A percentile compares a stretch with the other conserved stretches of the same genome.
Conservation (phyloP, 2,113 vertebrate species). For the Aegypius monachus region DNA sequence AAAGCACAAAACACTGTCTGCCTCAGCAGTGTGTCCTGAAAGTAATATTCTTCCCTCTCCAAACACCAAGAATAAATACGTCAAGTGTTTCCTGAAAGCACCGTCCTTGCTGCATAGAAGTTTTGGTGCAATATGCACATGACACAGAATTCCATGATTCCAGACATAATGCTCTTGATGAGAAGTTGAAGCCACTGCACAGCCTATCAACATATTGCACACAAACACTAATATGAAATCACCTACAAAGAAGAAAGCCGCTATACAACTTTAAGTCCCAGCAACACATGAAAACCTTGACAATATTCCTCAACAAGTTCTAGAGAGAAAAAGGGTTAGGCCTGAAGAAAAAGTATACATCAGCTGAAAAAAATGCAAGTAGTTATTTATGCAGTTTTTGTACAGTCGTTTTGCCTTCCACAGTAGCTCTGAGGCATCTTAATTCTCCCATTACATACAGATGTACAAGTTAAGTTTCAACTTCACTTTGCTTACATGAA, state of each 20-base stretch:
- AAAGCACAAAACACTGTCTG: not conserved
- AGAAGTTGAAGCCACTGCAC: not conserved
- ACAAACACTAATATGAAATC: not conserved
- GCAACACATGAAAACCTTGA: not conserved
- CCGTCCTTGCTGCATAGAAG: not conserved
- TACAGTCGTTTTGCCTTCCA: not conserved
- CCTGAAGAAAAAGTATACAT: not conserved
- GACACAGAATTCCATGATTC: not conserved
- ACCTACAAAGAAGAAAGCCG: not conserved
- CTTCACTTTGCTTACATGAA: not conserved
- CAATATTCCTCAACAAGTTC: not conserved
- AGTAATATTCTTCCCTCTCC: not conserved
- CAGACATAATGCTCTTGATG: not conserved
- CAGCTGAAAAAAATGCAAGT: not conserved
- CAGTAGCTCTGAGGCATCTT: not conserved
- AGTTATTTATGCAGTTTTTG: not conserved
- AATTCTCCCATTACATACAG: not conserved
- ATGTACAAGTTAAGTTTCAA: not conserved
- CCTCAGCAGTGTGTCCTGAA: not conserved
- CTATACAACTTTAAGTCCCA: not conserved
- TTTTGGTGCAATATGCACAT: not conserved
- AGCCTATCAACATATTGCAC: not conserved
- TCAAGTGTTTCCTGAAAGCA: not conserved
- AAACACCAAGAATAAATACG: not conserved
- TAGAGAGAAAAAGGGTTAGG: not conserved